Conservation (phyloP, 2,888 invertebrate species). For the Eupithecia subumbrata region DNA sequence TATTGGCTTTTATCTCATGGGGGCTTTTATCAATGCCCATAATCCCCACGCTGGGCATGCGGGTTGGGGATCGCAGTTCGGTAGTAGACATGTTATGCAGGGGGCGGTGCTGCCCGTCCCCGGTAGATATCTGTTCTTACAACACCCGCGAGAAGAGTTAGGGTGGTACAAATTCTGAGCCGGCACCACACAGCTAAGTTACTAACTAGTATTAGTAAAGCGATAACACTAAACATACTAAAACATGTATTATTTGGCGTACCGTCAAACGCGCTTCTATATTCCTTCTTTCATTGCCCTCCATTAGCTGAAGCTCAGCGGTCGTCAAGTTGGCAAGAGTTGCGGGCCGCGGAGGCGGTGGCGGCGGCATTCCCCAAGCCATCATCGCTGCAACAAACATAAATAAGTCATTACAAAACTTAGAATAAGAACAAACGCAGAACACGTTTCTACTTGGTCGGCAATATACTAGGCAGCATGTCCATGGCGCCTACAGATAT, state of each 20-base stretch:
- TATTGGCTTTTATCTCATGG: too few species aligned
- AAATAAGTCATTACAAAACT: neutral
- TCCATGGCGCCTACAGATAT: neutral
- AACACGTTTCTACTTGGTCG: neutral
- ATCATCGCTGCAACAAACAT: slow-evolving; percentile 69
- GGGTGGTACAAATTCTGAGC: too few species aligned
- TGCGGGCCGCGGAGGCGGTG: slow-evolving; percentile 91
- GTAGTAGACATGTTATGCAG: too few species aligned
- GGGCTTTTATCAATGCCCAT: too few species aligned
- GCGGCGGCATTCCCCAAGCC: slow-evolving; percentile 76
- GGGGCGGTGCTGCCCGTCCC: too few species aligned
- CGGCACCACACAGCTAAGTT: too few species aligned
- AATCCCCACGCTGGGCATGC: too few species aligned
- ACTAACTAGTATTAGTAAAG: too few species aligned
- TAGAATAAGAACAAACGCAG: neutral
- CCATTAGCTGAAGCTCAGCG: slow-evolving; percentile 94
- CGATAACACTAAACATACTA: too few species aligned
- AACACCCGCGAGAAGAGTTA: too few species aligned
- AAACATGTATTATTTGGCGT: slow-evolving; percentile 11
- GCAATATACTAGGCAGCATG: neutral
- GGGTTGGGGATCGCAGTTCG: too few species aligned
- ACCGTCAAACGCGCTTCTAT: slow-evolving; percentile 95
- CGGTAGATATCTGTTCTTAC: too few species aligned
- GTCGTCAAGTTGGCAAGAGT: slow-evolving; percentile 89
- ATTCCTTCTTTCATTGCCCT: slow-evolving; percentile 93